These are phyloP conservation scores for Cirrhinus molitorella DNA, from an alignment of 2,797 vertebrate genomes.

Conservation along the genomic window DNA sequence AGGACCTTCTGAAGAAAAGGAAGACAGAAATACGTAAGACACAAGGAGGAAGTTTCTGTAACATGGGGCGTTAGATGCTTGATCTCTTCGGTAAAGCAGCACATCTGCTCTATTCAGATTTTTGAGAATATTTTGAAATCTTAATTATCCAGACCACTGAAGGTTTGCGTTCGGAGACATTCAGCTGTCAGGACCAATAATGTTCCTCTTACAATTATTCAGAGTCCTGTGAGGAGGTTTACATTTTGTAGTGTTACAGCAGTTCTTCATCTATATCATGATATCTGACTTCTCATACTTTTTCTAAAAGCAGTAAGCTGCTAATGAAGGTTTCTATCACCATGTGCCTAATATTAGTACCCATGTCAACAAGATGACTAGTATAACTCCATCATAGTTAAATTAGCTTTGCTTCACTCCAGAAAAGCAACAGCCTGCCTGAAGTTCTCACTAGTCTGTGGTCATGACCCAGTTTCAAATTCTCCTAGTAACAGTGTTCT, in stretches of 20 bases:
- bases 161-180: conserved; percentile 22
- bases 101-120: conserved; percentile 27
- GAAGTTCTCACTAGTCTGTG: not conserved
- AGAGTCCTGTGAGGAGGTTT: conserved; percentile 10
- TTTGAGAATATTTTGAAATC: conserved; percentile 34
- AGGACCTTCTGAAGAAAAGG: conserved; percentile 58
- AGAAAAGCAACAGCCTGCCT: conserved; percentile 13
- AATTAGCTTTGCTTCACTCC: conserved; percentile 18
- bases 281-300: not conserved
- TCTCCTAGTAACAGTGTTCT: conserved; percentile 14
- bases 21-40: conserved; percentile 31
- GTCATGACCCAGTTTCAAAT: conserved; percentile 23
- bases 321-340: conserved; percentile 20
- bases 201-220: conserved; percentile 12
- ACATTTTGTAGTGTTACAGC: not conserved
- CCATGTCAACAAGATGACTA: conserved; percentile 14
- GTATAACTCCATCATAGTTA: not conserved
- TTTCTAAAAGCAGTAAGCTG: not conserved
- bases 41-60: conserved; percentile 3
- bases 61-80: not conserved
- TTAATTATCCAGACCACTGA: conserved; percentile 36
- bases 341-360: not conserved
- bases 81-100: conserved; percentile 4
- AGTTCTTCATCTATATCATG: not conserved
- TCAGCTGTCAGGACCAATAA: conserved; percentile 1